phyloP scores from a whole-genome alignment of 1,140 invertebrate species.

The Araneus ventricosus region DNA sequence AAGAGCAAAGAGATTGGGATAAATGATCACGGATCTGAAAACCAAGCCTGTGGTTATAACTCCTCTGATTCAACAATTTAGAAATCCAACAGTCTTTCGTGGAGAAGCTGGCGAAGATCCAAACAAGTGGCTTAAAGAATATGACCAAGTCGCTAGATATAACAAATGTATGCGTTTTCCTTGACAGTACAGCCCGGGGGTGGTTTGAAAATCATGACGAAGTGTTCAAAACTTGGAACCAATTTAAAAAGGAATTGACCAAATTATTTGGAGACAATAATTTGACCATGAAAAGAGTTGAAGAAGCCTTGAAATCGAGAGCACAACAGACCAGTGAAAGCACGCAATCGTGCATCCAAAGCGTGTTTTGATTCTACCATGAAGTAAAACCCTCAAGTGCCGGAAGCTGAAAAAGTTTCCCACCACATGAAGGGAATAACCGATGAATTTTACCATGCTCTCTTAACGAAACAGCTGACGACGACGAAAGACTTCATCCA shows the following conservation, averaged over 20 bases:
- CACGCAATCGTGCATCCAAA: neutral
- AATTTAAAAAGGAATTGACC: neutral
- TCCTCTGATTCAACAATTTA: neutral
- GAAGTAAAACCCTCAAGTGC: neutral
- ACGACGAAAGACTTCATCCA: neutral
- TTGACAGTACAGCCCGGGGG: neutral
- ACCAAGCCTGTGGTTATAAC: neutral
- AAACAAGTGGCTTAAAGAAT: neutral
- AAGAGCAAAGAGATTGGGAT: neutral
- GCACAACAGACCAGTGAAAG: neutral
- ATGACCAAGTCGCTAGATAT: neutral
- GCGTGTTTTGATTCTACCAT: neutral
- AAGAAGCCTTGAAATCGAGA: neutral
- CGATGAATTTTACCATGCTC: neutral
- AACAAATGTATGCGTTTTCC: slow-evolving; percentile 3
- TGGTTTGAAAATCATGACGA: neutral
- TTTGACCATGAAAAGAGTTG: too few species aligned
- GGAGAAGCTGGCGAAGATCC: neutral
- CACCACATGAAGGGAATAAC: neutral
- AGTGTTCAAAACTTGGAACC: neutral
- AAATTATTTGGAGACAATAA: neutral
- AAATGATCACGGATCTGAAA: neutral
- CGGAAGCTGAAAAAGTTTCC: neutral
- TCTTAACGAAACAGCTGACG: neutral
- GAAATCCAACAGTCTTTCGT: neutral